phyloP scores from a whole-genome alignment of 1,140 invertebrate genomes.

The Gyrodactylus salaris region DNA sequence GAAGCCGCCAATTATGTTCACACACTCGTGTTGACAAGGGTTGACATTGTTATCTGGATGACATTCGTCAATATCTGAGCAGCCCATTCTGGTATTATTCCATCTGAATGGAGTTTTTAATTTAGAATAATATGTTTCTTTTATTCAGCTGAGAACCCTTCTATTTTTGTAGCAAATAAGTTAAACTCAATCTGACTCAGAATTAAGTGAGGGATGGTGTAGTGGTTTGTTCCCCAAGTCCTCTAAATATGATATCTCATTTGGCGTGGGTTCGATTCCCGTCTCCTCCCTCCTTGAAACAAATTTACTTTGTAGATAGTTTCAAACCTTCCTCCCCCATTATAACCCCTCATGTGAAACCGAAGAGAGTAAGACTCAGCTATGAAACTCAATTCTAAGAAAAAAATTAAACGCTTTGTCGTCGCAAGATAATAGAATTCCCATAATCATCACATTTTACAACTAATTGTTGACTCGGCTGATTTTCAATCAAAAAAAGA shows the following conservation, averaged over 20 bases:
- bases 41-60: not conserved
- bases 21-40: constrained; percentile 12
- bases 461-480: too few relatives aligned
- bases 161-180: not conserved
- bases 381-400: too few relatives aligned
- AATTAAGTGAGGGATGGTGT: not conserved
- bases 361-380: too few relatives aligned
- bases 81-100: constrained; percentile 8
- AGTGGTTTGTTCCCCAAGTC: too few relatives aligned
- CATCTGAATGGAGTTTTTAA: not conserved
- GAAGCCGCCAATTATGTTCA: constrained; percentile 17
- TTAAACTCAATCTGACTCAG: not conserved
- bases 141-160: not conserved
- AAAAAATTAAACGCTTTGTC: too few relatives aligned
- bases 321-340: too few relatives aligned
- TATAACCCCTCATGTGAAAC: too few relatives aligned
- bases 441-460: not conserved
- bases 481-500: too few relatives aligned
- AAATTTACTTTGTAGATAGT: too few relatives aligned
- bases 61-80: constrained; percentile 12
- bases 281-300: too few relatives aligned
- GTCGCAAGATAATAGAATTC: not conserved
- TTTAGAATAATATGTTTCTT: not conserved
- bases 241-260: too few relatives aligned
- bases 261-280: too few relatives aligned